A percentile compares a stretch with the other conserved stretches of the same genome.
Conservation (phyloP, 30 jellyfish, hydroid and myxozoan genomes). For the Catostylus mosaicus region DNA sequence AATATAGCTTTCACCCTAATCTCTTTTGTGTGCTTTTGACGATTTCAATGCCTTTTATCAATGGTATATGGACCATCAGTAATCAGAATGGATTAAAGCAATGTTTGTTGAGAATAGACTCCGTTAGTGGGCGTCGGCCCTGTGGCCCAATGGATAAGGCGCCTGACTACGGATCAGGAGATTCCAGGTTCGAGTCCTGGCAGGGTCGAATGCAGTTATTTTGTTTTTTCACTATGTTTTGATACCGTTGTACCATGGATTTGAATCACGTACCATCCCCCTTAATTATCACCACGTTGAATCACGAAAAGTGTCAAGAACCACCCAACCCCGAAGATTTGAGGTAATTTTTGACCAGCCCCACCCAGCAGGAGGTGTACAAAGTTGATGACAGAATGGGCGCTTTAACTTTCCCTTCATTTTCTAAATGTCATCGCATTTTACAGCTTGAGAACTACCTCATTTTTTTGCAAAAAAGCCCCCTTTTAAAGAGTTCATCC, state of each 20-base stretch:
- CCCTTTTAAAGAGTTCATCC: too few relatives aligned
- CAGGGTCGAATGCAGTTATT: constrained; percentile 60
- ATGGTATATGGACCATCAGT: neutral
- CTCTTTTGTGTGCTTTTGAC: neutral
- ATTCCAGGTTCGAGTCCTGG: constrained; percentile 86
- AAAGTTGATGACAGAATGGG: too few relatives aligned
- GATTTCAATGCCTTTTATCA: neutral
- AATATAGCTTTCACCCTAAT: neutral
- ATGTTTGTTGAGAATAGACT: too few relatives aligned
- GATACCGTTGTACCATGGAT: neutral
- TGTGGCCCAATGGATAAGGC: constrained; percentile 88
- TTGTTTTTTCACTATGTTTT: neutral
- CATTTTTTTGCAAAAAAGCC: neutral
- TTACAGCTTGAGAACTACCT: neutral
- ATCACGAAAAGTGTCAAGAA: neutral
- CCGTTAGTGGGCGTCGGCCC: constrained; percentile 21
- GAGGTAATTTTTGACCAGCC: neutral
- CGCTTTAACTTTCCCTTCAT: neutral
- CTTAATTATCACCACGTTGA: neutral
- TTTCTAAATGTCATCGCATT: neutral
- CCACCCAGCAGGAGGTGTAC: too few relatives aligned
- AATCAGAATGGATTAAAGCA: too few relatives aligned
- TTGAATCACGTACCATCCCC: neutral
- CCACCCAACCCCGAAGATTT: neutral
- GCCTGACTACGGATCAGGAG: constrained; percentile 81